Evolutionary conservation across 2,888 invertebrate genomes (phyloP), one percentile per base, ranked within the genome.

Genomic region (Bedellia somnulentella): DNA sequence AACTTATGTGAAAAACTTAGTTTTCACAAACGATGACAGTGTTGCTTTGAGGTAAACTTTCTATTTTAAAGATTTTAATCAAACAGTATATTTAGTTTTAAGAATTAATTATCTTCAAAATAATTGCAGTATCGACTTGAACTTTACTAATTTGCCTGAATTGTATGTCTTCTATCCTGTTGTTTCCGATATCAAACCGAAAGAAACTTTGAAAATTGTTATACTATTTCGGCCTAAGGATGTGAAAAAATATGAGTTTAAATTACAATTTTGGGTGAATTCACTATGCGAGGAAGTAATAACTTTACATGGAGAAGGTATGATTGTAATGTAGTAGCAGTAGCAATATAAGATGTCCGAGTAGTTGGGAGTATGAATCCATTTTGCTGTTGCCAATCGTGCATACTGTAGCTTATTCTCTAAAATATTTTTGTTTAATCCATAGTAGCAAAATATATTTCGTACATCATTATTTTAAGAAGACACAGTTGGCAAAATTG

Each of bases 221-320:
- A 67, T 84, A 30, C 64, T 52, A 43, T 84, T 84, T 40, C 75
- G 76, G 34, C 84, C 84, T 0, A 63, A 64, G 33, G 64, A 73
- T 44, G 59, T 70, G 5, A 60, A 57, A 27, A 49, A 56, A 30
- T 82, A 82, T 39, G 60, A 63, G 34, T 75, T 79, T 25, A 66
- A 58, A 24, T 37, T 83, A 12, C 52, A 60, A 27, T 80, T 84
- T 47, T 63, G 62, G 44, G 60, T 82, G 0, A 79, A 82, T 44
- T 78, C 79, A 4, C 49, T 75, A 14, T 67, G 70, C 38, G 71
- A 79, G 44, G 66, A 67, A 42, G 59, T 60, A 24, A 30, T 84
- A 11, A 60, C 48, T 13, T 55, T 84, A 23, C 63, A 43, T 39
- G 84, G 84, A 33, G 79, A 80, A 68, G 83, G 82, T 70, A 32